phyloP scores from a whole-genome alignment of 2,113 vertebrate species.

The Thalassoma bifasciatum region DNA sequence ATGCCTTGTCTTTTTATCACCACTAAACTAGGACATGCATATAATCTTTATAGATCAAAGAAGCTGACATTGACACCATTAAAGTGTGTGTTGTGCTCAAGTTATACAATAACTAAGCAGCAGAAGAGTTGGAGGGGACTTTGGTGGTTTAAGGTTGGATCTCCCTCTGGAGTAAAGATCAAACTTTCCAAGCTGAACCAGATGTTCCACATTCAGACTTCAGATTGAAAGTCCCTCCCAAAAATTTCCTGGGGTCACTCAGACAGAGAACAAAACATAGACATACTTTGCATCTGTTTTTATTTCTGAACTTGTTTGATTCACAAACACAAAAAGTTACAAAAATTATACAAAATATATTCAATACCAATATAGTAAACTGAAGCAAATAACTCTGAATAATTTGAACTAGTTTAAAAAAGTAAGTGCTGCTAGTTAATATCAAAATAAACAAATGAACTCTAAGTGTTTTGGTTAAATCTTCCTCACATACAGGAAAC shows the following conservation, averaged over 20 bases:
- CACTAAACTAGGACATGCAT: not conserved
- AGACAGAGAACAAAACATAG: not conserved
- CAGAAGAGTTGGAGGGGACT: not conserved
- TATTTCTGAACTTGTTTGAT: slow-evolving; percentile 29
- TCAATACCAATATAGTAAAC: not conserved
- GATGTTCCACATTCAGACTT: slow-evolving; percentile 43
- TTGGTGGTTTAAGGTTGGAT: slow-evolving; percentile 1
- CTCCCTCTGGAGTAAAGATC: slow-evolving; percentile 10
- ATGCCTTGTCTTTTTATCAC: not conserved
- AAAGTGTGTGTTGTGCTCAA: not conserved
- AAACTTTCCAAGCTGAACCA: slow-evolving; percentile 61
- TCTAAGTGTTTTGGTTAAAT: slow-evolving; percentile 7
- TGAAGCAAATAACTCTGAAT: not conserved
- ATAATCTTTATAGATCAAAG: not conserved
- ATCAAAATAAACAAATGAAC: not conserved
- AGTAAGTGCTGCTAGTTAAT: not conserved
- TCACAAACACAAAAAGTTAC: slow-evolving; percentile 2
- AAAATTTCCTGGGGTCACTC: not conserved
- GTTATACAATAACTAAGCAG: slow-evolving; percentile 1
- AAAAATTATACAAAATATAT: slow-evolving; percentile 1
- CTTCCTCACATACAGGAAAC: not conserved
- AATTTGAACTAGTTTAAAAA: not conserved
- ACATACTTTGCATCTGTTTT: not conserved
- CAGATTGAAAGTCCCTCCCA: not conserved
- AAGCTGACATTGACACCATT: not conserved